Evolutionary conservation across 2,797 vertebrate genomes (phyloP).

Genomic region (Cossypha niveicapilla): DNA sequence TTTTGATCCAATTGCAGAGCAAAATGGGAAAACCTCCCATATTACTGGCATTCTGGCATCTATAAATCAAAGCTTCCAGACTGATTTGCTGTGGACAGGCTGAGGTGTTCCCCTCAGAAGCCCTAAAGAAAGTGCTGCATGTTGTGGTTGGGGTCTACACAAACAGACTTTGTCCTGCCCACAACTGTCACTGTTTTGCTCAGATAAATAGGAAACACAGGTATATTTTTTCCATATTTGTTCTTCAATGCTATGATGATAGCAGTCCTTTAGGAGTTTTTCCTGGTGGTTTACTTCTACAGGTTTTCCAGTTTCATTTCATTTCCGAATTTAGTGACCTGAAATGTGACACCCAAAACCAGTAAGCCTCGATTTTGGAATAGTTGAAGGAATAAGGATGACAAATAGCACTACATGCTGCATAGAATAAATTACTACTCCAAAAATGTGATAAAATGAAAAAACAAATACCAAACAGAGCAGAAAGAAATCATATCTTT

Average conservation of each 20-base stretch:
- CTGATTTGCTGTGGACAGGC: background rate
- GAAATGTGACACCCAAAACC: background rate
- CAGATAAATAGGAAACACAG: background rate
- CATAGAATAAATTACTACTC: background rate
- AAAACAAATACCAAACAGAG: slow-evolving; percentile 24
- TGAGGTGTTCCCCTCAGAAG: background rate
- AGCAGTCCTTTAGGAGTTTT: background rate
- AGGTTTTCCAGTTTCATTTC: background rate
- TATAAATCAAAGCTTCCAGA: background rate
- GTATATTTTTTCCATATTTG: background rate
- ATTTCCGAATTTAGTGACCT: background rate
- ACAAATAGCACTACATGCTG: background rate
- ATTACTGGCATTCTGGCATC: background rate
- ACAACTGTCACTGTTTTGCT: background rate
- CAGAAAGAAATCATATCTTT: slow-evolving; percentile 62
- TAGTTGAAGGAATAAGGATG: background rate
- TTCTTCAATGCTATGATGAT: background rate
- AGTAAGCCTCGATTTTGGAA: background rate
- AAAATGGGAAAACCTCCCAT: background rate
- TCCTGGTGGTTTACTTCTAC: background rate
- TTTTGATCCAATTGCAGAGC: background rate
- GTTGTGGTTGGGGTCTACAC: background rate
- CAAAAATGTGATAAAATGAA: background rate
- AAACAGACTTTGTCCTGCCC: background rate
- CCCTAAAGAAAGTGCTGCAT: background rate